These are phyloP conservation scores for Cyprinodon brontotheroides DNA, from an alignment of 2,113 vertebrate genomes.

Conservation along the genomic window DNA sequence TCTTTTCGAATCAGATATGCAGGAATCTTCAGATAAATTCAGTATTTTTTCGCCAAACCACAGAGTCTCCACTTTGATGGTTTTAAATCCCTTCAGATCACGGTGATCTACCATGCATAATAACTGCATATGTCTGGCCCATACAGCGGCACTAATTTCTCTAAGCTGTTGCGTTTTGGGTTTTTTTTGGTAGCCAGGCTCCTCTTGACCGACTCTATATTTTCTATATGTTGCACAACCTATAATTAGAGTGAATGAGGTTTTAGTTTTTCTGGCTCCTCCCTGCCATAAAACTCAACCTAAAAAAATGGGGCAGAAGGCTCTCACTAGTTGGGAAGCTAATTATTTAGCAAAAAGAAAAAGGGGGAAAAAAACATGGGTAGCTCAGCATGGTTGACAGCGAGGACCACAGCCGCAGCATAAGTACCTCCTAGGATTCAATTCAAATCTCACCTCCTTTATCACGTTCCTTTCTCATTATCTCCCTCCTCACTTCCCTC, in stretches of 20 bases:
- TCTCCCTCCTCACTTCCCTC: slow-evolving; percentile 30
- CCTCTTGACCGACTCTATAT: slow-evolving; percentile 23
- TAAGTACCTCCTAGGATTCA: slow-evolving; percentile 47
- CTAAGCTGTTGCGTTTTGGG: slow-evolving; percentile 51
- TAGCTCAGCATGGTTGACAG: slow-evolving; percentile 55
- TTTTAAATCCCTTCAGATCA: slow-evolving; percentile 58
- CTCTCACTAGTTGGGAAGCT: slow-evolving; percentile 40
- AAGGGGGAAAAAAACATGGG: slow-evolving; percentile 44
- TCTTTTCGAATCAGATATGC: background rate
- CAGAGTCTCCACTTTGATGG: slow-evolving; percentile 36
- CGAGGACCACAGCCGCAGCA: slow-evolving; percentile 43
- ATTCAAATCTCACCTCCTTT: slow-evolving; percentile 41
- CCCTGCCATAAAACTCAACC: slow-evolving; percentile 31
- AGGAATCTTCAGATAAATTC: background rate
- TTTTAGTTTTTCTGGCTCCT: slow-evolving; percentile 16
- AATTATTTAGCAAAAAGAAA: slow-evolving; percentile 45
- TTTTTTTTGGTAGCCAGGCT: slow-evolving; percentile 28
- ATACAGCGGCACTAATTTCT: slow-evolving; percentile 58
- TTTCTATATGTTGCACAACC: slow-evolving; percentile 46
- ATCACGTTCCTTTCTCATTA: slow-evolving; percentile 26
- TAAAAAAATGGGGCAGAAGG: slow-evolving; percentile 29
- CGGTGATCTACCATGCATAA: slow-evolving; percentile 60
- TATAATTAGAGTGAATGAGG: slow-evolving; percentile 38
- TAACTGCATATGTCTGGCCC: slow-evolving; percentile 60
- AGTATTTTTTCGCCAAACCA: slow-evolving; percentile 31